Evolutionary conservation across 2,113 vertebrate genomes (phyloP).

Genomic region (Ammodytes dubius): DNA sequence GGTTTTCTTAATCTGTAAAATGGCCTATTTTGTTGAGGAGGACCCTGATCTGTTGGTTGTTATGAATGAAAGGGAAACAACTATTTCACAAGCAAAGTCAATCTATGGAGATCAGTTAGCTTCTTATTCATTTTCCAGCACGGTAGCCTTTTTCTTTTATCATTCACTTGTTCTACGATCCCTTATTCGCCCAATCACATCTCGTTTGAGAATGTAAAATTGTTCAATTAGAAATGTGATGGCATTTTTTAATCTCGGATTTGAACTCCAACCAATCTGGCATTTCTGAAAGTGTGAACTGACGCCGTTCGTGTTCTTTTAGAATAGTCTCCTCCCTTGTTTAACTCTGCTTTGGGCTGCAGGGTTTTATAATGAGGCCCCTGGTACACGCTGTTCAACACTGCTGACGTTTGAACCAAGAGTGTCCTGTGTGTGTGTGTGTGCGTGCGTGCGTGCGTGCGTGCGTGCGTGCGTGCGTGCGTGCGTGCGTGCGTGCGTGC

Average conservation of each 20-base stretch:
- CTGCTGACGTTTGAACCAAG: constrained; percentile 2
- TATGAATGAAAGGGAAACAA: neutral
- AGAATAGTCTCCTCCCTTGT: neutral
- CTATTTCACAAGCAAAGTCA: neutral
- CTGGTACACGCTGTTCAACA: constrained; percentile 30
- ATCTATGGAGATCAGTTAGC: neutral
- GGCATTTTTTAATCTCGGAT: neutral
- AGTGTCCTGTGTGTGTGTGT: neutral
- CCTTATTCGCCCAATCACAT: neutral
- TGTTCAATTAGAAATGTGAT: neutral
- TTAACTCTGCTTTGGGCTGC: constrained; percentile 37
- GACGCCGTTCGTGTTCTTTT: neutral
- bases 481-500: constrained; percentile 9
- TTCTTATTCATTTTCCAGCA: neutral
- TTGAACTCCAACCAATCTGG: no score
- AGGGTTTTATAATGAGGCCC: constrained; percentile 32
- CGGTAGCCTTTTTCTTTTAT: neutral
- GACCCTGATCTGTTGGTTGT: constrained; percentile 5
- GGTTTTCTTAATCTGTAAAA: constrained; percentile 8
- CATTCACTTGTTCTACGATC: neutral
- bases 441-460: constrained; percentile 14
- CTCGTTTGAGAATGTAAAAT: no score
- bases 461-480: neutral
- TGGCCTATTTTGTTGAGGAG: constrained; percentile 11
- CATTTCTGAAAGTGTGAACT: no score